Evolutionary conservation across 2,888 invertebrate species (phyloP).

Genomic region (Microchrysa polita): DNA sequence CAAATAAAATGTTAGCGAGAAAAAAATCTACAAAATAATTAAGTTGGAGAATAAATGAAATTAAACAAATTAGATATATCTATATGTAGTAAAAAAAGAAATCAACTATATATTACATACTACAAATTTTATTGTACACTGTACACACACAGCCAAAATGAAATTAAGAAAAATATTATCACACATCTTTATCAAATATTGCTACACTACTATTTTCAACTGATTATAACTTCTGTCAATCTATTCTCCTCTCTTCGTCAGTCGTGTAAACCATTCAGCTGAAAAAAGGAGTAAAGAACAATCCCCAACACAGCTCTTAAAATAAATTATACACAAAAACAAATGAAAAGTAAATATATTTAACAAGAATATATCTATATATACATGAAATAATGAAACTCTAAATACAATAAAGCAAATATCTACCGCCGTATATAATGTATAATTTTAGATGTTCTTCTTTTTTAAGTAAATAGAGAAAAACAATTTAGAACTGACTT

Average conservation of each 20-base stretch:
- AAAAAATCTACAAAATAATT: neutral
- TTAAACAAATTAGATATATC: neutral
- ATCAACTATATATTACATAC: neutral
- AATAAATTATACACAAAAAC: conserved; percentile 15
- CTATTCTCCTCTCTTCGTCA: neutral
- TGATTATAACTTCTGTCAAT: neutral
- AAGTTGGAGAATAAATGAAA: conserved; percentile 13
- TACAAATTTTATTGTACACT: conserved; percentile 30
- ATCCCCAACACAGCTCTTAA: conserved; percentile 6
- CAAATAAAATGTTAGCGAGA: conserved; percentile 20
- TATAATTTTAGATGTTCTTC: conserved; percentile 36
- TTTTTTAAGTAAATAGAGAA: neutral
- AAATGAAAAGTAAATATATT: conserved; percentile 1
- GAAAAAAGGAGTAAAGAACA: conserved; percentile 14
- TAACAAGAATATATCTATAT: conserved; percentile 26
- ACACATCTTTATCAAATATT: no score
- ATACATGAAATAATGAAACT: conserved; percentile 30
- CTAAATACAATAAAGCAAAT: conserved; percentile 19
- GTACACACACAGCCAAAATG: neutral
- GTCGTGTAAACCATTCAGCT: no score
- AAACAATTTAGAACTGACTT: neutral
- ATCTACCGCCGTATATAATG: conserved; percentile 39
- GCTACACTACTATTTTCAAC: neutral
- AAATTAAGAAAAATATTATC: neutral
- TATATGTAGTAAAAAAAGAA: neutral